These are phyloP conservation scores for Pollicipes pollicipes DNA, from an alignment of 1,140 invertebrate species.

Conservation along the genomic window DNA sequence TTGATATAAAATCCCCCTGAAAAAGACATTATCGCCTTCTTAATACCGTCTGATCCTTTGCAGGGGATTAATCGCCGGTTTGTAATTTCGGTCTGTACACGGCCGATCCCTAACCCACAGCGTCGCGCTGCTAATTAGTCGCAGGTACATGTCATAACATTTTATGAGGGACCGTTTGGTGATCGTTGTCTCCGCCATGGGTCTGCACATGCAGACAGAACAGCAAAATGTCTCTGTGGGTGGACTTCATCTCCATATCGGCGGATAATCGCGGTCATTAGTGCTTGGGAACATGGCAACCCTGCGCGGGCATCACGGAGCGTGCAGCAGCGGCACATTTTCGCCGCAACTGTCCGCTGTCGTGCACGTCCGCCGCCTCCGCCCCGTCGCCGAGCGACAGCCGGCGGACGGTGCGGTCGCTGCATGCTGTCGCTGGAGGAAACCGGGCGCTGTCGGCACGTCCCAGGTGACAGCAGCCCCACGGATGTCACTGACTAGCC, in stretches of 20 bases:
- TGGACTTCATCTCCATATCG: not conserved
- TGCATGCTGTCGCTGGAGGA: not conserved
- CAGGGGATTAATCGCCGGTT: not conserved
- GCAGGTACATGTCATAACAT: not conserved
- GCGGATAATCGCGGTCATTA: not conserved
- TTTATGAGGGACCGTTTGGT: not conserved
- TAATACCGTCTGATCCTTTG: not conserved
- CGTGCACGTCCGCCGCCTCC: not conserved
- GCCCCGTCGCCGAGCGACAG: not conserved
- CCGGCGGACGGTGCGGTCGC: not conserved
- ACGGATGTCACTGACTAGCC: not conserved
- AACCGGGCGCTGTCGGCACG: no score
- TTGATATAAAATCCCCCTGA: conserved; percentile 81
- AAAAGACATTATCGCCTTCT: conserved; percentile 34
- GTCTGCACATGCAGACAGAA: not conserved
- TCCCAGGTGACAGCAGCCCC: not conserved
- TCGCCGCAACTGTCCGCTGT: not conserved
- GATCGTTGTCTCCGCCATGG: not conserved
- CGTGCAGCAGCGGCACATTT: not conserved
- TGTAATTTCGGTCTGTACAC: not conserved
- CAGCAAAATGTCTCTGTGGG: no score
- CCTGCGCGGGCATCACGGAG: no score
- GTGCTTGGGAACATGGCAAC: not conserved
- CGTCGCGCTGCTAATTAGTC: not conserved
- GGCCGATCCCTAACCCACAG: not conserved